These are phyloP conservation scores for Zosterops lateralis DNA, from an alignment of 2,113 vertebrate genomes.

Conservation along the genomic window DNA sequence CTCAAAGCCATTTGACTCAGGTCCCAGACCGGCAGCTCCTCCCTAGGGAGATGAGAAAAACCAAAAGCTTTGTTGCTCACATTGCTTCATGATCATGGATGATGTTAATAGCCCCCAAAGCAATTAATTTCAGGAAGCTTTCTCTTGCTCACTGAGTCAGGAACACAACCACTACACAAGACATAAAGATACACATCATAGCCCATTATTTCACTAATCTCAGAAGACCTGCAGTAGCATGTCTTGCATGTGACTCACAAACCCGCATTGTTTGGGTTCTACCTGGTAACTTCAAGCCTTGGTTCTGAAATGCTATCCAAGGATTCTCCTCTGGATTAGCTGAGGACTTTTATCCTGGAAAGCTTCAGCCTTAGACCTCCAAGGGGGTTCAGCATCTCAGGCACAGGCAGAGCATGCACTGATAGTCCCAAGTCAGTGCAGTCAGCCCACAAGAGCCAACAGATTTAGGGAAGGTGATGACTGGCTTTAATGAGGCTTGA, in stretches of 20 bases:
- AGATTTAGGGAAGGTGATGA: neutral
- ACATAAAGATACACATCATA: neutral
- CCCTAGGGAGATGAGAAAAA: constrained; percentile 12
- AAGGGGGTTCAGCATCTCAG: neutral
- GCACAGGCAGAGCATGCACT: neutral
- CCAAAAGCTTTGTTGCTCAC: neutral
- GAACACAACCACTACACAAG: constrained; percentile 1
- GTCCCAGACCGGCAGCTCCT: neutral
- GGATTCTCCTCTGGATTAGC: neutral
- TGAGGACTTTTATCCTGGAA: neutral
- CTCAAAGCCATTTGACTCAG: constrained; percentile 9
- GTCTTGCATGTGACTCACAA: neutral
- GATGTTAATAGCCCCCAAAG: constrained; percentile 9
- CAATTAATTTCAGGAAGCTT: constrained; percentile 32
- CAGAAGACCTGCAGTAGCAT: neutral
- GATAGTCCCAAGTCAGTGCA: neutral
- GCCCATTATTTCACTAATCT: neutral
- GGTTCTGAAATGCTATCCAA: neutral
- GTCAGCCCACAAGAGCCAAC: neutral
- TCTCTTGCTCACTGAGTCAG: neutral
- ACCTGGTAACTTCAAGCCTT: neutral
- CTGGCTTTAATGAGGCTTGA: neutral
- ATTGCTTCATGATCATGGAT: neutral
- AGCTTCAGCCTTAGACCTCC: neutral
- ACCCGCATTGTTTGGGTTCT: neutral